A percentile compares a stretch with the other conserved stretches of the same genome.
Conservation (phyloP, 2,113 vertebrate genomes). For the rat (Rattus norvegicus) region DNA sequence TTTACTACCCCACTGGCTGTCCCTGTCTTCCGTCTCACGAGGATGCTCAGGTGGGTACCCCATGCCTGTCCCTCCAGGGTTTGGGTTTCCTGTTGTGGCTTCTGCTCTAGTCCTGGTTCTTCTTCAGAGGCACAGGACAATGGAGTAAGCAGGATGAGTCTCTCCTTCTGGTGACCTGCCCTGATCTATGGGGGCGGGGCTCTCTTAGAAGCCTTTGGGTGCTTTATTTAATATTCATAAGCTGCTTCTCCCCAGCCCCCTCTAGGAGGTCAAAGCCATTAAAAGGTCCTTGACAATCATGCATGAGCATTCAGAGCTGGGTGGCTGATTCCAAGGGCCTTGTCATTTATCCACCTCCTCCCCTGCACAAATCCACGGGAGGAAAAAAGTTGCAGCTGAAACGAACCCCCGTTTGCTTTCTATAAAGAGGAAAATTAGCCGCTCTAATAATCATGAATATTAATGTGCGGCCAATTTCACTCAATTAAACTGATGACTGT, state of each 20-base stretch:
- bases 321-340: neutral
- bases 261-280: slow-evolving; percentile 73
- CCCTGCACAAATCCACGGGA: neutral
- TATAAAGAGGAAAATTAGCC: slow-evolving; percentile 77
- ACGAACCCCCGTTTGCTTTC: slow-evolving; percentile 59
- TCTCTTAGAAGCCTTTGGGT: neutral
- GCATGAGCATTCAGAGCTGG: neutral
- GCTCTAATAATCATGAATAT: slow-evolving; percentile 81
- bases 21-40: neutral
- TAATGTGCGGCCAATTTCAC: slow-evolving; percentile 74
- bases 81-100: neutral
- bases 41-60: neutral
- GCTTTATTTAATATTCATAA: slow-evolving; percentile 7
- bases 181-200: neutral
- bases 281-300: slow-evolving; percentile 46
- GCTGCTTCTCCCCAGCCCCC: neutral
- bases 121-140: neutral
- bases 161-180: neutral
- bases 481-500: slow-evolving; percentile 77
- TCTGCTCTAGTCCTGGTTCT: neutral
- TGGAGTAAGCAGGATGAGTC: neutral
- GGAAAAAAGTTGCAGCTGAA: slow-evolving; percentile 42
- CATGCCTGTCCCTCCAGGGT: neutral
- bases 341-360: neutral
- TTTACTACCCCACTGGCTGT: neutral